These are phyloP conservation scores for Neolamprologus cancellatus DNA, from an alignment of 2,113 vertebrate genomes.

Conservation along the genomic window DNA sequence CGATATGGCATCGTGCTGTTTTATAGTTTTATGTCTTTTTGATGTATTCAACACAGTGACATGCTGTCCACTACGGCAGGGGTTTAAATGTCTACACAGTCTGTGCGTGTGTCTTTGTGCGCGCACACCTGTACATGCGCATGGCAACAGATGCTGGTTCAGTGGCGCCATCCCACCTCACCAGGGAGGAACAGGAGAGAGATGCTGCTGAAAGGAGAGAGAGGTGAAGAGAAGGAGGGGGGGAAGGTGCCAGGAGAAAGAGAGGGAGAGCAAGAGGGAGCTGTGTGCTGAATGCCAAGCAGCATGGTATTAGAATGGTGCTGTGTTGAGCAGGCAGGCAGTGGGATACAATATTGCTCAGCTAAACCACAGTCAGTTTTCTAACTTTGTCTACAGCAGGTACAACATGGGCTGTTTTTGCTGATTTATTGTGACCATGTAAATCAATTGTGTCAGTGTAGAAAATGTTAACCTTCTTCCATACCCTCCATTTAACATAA, in stretches of 20 bases:
- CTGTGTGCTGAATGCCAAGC: slow-evolving; percentile 48
- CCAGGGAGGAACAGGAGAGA: slow-evolving; percentile 32
- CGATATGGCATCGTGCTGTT: background rate
- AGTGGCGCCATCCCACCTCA: slow-evolving; percentile 51
- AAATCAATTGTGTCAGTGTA: background rate
- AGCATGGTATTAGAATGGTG: slow-evolving; percentile 39
- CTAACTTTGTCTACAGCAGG: background rate
- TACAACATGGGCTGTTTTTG: background rate
- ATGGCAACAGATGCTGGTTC: slow-evolving; percentile 49
- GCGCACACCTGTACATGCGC: background rate
- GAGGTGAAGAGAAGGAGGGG: slow-evolving; percentile 14
- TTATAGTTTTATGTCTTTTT: slow-evolving; percentile 18
- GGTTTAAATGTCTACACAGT: slow-evolving; percentile 24
- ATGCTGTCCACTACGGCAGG: slow-evolving; percentile 30
- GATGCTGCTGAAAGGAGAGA: slow-evolving; percentile 17
- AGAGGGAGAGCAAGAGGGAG: background rate
- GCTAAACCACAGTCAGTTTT: background rate
- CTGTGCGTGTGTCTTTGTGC: background rate
- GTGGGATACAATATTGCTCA: slow-evolving; percentile 3
- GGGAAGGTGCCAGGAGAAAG: slow-evolving; percentile 18
- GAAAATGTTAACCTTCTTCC: background rate
- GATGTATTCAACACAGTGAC: slow-evolving; percentile 4
- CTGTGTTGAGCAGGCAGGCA: slow-evolving; percentile 37
- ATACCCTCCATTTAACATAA: background rate
- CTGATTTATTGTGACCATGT: background rate